phyloP scores from a whole-genome alignment of 2,113 vertebrate species.

The Sinosuthora webbiana region DNA sequence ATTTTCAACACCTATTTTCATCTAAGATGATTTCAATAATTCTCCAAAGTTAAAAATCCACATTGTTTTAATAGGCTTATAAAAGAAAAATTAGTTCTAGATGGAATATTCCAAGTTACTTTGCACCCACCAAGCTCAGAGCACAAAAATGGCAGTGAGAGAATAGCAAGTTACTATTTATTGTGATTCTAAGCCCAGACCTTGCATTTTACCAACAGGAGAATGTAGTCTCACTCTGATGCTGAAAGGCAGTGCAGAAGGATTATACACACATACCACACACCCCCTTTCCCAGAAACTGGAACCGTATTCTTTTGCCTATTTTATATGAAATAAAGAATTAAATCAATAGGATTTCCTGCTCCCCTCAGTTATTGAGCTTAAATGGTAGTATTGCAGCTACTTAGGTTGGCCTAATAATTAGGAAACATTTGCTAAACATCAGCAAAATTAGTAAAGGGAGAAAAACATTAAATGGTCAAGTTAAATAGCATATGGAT shows the following conservation, averaged over 20 bases:
- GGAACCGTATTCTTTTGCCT: background rate
- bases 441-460: background rate
- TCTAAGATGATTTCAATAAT: background rate
- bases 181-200: background rate
- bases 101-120: background rate
- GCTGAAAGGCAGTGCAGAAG: background rate
- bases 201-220: background rate
- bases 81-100: background rate
- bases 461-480: background rate
- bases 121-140: background rate
- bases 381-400: background rate
- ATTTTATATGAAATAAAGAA: background rate
- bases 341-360: background rate
- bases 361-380: background rate
- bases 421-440: background rate
- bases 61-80: background rate
- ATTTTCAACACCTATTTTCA: background rate
- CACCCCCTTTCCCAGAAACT: rapidly evolving
- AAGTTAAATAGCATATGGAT: background rate
- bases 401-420: background rate
- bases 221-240: background rate
- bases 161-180: background rate
- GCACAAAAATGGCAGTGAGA: background rate
- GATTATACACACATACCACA: background rate
- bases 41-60: background rate